Evolutionary conservation across 2,113 vertebrate species (phyloP), one percentile per base, ranked within the genome.

Genomic region (Telmatochromis sp.): DNA sequence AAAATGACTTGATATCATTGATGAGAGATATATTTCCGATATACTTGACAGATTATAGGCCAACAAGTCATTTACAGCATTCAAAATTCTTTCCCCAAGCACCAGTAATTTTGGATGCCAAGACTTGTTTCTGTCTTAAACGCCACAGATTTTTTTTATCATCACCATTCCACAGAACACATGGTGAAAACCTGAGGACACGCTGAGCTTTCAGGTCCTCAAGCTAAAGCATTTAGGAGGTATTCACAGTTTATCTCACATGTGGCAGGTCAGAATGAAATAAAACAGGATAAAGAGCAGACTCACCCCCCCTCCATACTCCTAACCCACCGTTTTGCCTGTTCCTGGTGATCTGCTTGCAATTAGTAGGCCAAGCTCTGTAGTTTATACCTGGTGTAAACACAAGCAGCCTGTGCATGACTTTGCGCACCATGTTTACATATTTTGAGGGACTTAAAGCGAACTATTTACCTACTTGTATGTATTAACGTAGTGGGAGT

Each of bases 321-420:
- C 40, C 55, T 55, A 50, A 33, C 68, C 63, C 50, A 81, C 81
- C 1, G 65, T 19, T 23, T 73, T 0, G 6, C 21, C 37, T 82
- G 73, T 26, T 83, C 87, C 87, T 85, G 42, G 50, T 55, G 42
- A 80, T 91, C 90, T 95, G 94, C 60, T 94, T 93, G 54, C 86
- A 93, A 94, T 96, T 95, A 93, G 82, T 58, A 82, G 83, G 55
- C 79, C 2, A 6, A 88, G 80, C 75, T 11, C 83, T 88, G 86
- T 31, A 93, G 94, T 96, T 95, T 95, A 95, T 55, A 82, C 53
- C 65, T 1, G 11, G 63, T 58, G 73, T 93, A 95, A 95, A 95
- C 95, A 94, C 81, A 85, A 9, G 85, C 83, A 91, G 82, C 55
- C 28, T 50, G 60, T 87, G 88, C 83, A 80, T 82, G 81, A 83